A percentile compares a stretch with the other conserved stretches of the same genome.
Conservation (phyloP, 1,140 invertebrate genomes). For the Plodia interpunctella region DNA sequence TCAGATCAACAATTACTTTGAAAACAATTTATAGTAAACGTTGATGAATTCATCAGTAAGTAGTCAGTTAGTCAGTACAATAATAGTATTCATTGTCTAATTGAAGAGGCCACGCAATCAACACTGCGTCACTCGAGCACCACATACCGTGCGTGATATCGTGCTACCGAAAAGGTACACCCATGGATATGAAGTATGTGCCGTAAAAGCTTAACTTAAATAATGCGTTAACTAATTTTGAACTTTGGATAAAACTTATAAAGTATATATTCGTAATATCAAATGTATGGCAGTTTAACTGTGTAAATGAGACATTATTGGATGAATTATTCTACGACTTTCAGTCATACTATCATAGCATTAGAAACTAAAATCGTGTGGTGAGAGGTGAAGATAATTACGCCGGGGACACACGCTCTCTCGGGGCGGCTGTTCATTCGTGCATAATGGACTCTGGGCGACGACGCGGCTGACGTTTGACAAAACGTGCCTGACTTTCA, state of each 20-base stretch:
- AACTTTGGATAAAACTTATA: conserved; percentile 26
- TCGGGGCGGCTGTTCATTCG: conserved; percentile 74
- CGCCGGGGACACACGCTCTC: conserved; percentile 66
- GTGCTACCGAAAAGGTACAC: conserved; percentile 17
- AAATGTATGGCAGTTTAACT: conserved; percentile 15
- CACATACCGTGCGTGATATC: conserved; percentile 48
- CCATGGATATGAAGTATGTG: conserved; percentile 18
- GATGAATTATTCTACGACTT: not conserved
- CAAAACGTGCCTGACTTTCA: conserved; percentile 72
- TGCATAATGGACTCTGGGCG: conserved; percentile 73
- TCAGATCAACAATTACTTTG: not conserved
- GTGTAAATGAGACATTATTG: conserved; percentile 31
- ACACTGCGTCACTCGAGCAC: conserved; percentile 50
- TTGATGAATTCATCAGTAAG: not conserved
- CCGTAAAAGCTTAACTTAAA: not conserved
- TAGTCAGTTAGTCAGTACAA: too few species aligned
- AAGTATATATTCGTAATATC: conserved; percentile 26
- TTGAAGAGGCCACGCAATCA: conserved; percentile 37
- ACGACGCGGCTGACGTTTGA: conserved; percentile 66
- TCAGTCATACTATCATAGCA: not conserved
- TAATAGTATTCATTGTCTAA: not conserved
- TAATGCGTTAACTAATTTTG: not conserved
- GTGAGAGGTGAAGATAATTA: conserved; percentile 49
- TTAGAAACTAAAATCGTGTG: not conserved
- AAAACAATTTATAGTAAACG: not conserved